Evolutionary conservation across 2,888 invertebrate genomes (phyloP).

Genomic region (Eumerus sabulonum): DNA sequence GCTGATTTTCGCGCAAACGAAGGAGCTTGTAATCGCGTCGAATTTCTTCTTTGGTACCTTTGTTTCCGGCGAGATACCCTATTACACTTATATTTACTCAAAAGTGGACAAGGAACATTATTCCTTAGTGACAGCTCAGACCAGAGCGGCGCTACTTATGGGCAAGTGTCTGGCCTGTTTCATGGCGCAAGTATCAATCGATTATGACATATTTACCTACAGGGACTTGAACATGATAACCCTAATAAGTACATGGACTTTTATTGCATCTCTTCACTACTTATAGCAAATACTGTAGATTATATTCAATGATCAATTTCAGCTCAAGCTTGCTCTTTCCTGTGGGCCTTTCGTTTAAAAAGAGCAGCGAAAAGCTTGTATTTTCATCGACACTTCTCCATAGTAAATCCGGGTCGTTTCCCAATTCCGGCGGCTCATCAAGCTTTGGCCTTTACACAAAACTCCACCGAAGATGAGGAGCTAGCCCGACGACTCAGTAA

Average conservation of each 20-base stretch:
- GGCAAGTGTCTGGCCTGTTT: neutral
- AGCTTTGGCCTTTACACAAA: no score
- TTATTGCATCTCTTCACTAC: no score
- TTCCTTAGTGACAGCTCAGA: conserved; percentile 86
- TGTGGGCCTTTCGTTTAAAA: neutral
- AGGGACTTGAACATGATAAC: neutral
- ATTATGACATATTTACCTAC: neutral
- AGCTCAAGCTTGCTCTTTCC: neutral
- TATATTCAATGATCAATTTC: neutral
- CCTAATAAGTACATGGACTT: neutral
- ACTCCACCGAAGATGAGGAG: no score
- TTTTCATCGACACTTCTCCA: neutral
- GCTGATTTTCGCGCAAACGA: neutral
- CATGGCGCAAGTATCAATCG: neutral
- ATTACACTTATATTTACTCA: conserved; percentile 95
- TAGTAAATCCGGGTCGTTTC: no score
- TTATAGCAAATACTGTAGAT: no score
- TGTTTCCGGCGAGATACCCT: conserved; percentile 80
- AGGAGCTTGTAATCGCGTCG: neutral
- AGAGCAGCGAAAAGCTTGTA: neutral
- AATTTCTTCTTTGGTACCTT: neutral
- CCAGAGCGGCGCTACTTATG: conserved; percentile 72
- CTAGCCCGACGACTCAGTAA: neutral
- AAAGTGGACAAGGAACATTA: conserved; percentile 86
- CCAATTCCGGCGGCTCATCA: no score